These are phyloP conservation scores for Heliconius erato DNA, from an alignment of 2,888 invertebrate species.

Conservation along the genomic window DNA sequence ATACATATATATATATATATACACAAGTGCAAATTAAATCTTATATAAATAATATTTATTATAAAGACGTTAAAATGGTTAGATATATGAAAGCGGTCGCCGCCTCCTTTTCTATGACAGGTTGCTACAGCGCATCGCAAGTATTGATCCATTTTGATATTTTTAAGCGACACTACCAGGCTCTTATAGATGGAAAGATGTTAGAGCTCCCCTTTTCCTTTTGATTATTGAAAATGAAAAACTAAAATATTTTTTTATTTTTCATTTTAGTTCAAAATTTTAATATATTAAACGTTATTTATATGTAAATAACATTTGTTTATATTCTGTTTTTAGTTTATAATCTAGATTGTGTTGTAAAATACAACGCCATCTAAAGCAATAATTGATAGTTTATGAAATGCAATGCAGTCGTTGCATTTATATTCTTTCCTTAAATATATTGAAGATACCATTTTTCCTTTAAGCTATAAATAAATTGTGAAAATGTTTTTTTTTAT, in stretches of 20 bases:
- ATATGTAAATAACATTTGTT: background rate
- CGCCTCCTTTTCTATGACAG: conserved; percentile 14
- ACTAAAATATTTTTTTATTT: background rate
- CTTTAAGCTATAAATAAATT: too few relatives aligned
- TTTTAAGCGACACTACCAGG: conserved; percentile 11
- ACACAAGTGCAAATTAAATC: background rate
- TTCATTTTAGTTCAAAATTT: background rate
- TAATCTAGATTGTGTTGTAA: background rate
- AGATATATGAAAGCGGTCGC: background rate
- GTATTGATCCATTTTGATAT: conserved; percentile 20
- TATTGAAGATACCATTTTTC: background rate
- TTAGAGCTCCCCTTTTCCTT: background rate
- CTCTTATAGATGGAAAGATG: conserved; percentile 5
- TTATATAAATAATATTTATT: background rate
- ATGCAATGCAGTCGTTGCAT: background rate
- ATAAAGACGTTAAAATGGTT: background rate
- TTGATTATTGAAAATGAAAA: background rate
- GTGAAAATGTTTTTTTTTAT: too few relatives aligned
- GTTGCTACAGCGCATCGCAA: conserved; percentile 24
- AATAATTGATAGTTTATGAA: background rate
- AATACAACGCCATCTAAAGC: conserved; percentile 9
- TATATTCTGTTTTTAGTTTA: background rate
- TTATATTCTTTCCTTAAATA: background rate
- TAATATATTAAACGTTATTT: background rate
- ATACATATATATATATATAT: background rate